Conservation (phyloP, 2,113 vertebrate species). For the Petromus typicus region DNA sequence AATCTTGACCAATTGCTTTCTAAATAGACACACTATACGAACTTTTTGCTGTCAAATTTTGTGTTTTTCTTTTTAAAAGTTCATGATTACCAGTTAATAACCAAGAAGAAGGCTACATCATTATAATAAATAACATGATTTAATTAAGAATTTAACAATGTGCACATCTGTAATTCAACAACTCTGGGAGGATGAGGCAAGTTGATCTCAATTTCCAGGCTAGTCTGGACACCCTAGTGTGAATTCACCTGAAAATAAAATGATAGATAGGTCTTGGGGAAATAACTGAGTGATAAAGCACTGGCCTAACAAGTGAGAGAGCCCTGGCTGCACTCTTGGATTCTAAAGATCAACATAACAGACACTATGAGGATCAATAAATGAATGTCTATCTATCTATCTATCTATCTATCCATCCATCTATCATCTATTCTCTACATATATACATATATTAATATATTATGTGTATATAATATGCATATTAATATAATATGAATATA, state of each 20-base stretch:
- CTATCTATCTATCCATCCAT: too few species aligned
- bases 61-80: background rate
- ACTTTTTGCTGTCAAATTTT: background rate
- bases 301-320: background rate
- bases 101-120: background rate
- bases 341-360: background rate
- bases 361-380: background rate
- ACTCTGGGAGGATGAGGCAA: background rate
- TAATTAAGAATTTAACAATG: background rate
- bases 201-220: background rate
- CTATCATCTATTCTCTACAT: too few species aligned
- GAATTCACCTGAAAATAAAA: background rate
- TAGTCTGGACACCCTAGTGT: background rate
- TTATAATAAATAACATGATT: background rate
- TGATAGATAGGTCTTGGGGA: background rate
- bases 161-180: background rate
- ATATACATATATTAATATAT: background rate
- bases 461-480: too few species aligned
- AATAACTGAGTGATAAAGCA: background rate
- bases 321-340: background rate
- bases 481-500: too few species aligned
- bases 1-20: background rate
- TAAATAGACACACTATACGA: background rate
- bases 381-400: background rate
- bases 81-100: background rate